phyloP scores from a whole-genome alignment of 2,888 invertebrate species.

The Unio delphinus region DNA sequence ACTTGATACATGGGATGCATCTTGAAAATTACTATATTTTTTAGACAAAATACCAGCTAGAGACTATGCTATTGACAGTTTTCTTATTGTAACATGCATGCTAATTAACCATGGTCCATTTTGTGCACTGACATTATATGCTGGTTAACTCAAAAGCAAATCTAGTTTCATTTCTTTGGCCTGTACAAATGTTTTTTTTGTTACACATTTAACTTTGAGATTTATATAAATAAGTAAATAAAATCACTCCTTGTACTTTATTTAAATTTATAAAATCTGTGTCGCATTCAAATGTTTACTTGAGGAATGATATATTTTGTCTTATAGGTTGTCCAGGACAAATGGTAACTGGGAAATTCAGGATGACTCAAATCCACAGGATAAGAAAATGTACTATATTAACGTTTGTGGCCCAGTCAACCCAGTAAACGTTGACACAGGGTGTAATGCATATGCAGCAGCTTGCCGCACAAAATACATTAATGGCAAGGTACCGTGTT shows the following conservation, averaged over 20 bases:
- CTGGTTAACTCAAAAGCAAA: too few relatives aligned
- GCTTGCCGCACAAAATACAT: constrained; percentile 46
- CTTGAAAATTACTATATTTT: too few relatives aligned
- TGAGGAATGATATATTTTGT: background rate
- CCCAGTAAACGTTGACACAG: constrained; percentile 30
- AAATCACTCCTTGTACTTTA: too few relatives aligned
- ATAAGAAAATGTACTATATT: constrained; percentile 54
- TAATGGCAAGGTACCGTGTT: constrained; percentile 33
- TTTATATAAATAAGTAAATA: background rate
- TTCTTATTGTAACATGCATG: too few relatives aligned
- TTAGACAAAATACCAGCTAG: too few relatives aligned
- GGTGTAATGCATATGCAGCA: constrained; percentile 48
- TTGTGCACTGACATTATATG: too few relatives aligned
- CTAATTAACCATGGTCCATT: too few relatives aligned
- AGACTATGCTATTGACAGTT: too few relatives aligned
- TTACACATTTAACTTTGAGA: background rate
- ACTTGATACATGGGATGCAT: too few relatives aligned
- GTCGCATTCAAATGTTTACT: background rate
- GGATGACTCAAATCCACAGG: constrained; percentile 23
- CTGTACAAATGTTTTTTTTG: background rate
- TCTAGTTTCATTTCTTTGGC: background rate
- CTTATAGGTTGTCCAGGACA: constrained; percentile 45
- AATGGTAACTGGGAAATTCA: constrained; percentile 52
- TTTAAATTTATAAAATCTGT: too few relatives aligned
- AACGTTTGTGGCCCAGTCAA: constrained; percentile 60